These are phyloP conservation scores for Dendrolimus pini DNA, from an alignment of 2,888 invertebrate species.

Conservation along the genomic window DNA sequence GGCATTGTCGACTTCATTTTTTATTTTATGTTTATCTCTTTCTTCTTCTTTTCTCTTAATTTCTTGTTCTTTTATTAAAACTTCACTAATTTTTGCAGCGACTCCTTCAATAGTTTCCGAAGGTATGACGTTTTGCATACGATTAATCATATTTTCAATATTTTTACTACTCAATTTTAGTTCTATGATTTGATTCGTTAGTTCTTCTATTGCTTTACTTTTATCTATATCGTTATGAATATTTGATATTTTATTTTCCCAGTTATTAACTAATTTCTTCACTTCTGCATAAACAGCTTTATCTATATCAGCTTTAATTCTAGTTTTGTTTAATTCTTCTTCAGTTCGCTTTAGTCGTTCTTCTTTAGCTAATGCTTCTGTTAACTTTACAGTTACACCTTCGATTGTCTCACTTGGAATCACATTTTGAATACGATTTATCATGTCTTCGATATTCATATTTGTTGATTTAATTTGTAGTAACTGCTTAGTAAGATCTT, in stretches of 20 bases:
- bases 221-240: neutral
- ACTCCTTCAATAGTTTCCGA: neutral
- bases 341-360: neutral
- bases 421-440: neutral
- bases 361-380: neutral
- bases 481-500: neutral
- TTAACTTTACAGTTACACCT: neutral
- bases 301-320: neutral
- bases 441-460: neutral
- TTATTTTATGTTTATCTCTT: neutral
- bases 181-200: neutral
- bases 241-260: neutral
- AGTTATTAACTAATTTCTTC: neutral
- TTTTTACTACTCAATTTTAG: neutral
- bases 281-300: neutral
- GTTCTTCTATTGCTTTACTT: neutral
- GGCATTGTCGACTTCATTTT: neutral
- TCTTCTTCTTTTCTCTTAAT: neutral
- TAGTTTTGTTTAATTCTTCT: neutral
- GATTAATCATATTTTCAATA: neutral
- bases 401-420: neutral
- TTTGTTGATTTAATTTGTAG: neutral
- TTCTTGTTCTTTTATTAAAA: neutral
- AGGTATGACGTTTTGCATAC: neutral
- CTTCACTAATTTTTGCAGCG: neutral